Percentiles rank a stretch among this genome's conserved stretches.
These are phyloP conservation scores for Elaphurus davidianus DNA, from an alignment of 2,113 vertebrate species.

Conservation along the genomic window DNA sequence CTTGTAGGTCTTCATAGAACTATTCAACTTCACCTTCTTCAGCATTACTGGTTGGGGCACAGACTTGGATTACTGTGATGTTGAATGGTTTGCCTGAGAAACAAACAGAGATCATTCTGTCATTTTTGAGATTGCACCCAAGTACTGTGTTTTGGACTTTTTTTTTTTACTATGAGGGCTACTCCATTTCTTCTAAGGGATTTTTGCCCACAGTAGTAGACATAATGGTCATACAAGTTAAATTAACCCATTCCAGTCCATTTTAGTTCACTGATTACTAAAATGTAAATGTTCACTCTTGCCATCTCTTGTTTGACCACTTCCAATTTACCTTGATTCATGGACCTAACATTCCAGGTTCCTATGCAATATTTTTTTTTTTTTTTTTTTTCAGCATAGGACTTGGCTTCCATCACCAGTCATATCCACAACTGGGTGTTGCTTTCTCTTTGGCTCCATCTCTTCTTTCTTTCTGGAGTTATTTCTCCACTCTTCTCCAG, in stretches of 20 bases:
- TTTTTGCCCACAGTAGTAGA: not conserved
- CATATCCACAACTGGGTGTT: not conserved
- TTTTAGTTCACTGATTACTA: not conserved
- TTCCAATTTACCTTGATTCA: not conserved
- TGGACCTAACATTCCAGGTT: not conserved
- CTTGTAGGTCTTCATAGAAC: not conserved
- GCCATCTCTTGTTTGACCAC: not conserved
- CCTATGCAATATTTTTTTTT: not conserved
- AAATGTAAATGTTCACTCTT: not conserved
- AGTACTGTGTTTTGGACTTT: accelerated
- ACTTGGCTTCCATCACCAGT: not conserved
- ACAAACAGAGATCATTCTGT: accelerated
- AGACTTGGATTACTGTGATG: not conserved
- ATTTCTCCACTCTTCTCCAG: not conserved
- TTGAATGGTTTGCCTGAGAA: not conserved
- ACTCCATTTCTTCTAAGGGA: not conserved
- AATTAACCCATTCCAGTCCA: not conserved
- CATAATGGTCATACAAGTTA: not conserved
- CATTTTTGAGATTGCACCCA: not conserved
- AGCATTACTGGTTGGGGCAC: not conserved
- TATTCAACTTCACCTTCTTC: not conserved
- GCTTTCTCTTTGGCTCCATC: not conserved
- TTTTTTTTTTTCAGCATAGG: not conserved
- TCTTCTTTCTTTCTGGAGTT: not conserved
- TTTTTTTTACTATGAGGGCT: not conserved